Evolutionary conservation across 92 coral and sea anemone species (phyloP).

Genomic region (Porites evermanni): DNA sequence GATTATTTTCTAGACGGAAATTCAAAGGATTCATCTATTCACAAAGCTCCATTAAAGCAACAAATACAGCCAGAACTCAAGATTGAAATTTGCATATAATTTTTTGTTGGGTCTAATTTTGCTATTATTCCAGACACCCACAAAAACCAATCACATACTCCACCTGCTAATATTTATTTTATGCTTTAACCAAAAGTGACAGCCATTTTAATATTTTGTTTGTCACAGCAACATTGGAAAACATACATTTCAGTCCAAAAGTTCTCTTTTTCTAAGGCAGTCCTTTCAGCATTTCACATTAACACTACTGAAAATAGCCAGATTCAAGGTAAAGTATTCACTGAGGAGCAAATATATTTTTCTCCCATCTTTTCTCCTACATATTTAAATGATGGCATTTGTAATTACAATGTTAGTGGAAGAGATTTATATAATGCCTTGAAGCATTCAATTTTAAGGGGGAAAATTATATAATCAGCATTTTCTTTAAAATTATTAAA

Average conservation of each 20-base stretch:
- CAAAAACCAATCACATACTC: constrained; percentile 1
- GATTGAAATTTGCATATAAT: background rate
- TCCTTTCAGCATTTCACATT: background rate
- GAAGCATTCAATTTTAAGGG: no score
- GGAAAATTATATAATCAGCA: no score
- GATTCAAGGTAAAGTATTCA: no score
- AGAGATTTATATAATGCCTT: no score
- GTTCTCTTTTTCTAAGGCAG: background rate
- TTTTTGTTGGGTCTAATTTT: background rate
- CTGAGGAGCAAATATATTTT: no score
- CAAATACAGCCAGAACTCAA: constrained; percentile 1
- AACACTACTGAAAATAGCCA: no score
- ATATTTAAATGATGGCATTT: no score
- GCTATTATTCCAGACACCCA: background rate
- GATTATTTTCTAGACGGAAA: no score
- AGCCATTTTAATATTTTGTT: background rate
- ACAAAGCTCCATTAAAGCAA: background rate
- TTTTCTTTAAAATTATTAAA: no score
- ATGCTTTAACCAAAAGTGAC: background rate
- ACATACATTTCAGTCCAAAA: background rate
- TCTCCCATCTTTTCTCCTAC: no score
- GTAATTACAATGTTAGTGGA: no score
- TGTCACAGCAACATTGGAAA: background rate
- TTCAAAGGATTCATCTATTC: background rate
- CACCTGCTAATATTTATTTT: constrained; percentile 1